Conservation (phyloP, 2,797 vertebrate genomes). For the Pempheris klunzingeri region DNA sequence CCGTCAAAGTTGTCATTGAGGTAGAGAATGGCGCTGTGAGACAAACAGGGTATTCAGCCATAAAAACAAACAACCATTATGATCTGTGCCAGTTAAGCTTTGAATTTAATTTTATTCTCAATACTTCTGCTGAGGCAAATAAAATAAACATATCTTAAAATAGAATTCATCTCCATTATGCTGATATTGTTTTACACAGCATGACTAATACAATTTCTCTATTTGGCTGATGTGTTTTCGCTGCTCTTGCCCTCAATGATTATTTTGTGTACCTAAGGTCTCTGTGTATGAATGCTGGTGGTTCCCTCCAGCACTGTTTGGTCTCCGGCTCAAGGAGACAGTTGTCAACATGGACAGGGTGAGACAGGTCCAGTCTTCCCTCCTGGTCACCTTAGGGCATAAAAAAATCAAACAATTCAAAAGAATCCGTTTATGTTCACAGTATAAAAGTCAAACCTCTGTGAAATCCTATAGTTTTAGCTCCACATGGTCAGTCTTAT, state of each 20-base stretch:
- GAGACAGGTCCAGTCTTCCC: slow-evolving; percentile 93
- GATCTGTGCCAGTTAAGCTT: background rate
- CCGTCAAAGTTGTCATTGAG: slow-evolving; percentile 96
- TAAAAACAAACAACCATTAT: background rate
- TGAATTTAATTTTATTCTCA: background rate
- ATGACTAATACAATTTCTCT: background rate
- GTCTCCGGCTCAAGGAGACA: slow-evolving; percentile 96
- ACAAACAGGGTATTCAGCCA: slow-evolving; percentile 20
- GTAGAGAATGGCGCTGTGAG: slow-evolving; percentile 92
- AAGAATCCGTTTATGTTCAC: background rate
- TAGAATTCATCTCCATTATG: background rate
- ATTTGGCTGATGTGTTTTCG: background rate
- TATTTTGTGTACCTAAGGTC: slow-evolving; percentile 90
- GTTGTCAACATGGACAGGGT: slow-evolving; percentile 97
- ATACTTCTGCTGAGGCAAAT: background rate
- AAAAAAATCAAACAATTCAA: slow-evolving; percentile 7
- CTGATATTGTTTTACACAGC: background rate
- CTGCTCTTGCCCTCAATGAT: background rate
- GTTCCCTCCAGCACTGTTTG: slow-evolving; percentile 94
- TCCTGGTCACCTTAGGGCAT: slow-evolving; percentile 89
- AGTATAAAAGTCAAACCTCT: background rate
- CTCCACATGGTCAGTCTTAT: background rate
- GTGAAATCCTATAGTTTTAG: background rate
- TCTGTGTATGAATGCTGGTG: slow-evolving; percentile 94
- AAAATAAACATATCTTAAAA: background rate